Base-by-base conservation (phyloP, 1,140 invertebrate species). In the Drosophila orena region DNA sequence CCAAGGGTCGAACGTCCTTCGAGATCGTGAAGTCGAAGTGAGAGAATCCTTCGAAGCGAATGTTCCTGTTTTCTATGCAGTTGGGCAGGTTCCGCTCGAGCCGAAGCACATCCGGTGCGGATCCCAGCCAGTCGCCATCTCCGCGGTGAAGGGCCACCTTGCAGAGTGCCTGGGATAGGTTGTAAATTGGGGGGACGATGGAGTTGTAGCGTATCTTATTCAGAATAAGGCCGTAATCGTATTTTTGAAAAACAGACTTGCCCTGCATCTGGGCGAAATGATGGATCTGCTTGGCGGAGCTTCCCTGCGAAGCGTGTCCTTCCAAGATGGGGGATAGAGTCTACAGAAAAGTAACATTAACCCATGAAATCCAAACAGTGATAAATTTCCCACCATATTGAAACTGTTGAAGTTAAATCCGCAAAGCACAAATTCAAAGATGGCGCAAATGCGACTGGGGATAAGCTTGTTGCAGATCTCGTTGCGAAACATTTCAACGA, bases 21-120 rank as follows among this genome's bases (percentile, higher is more conserved):
- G 79, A 71, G 0, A 83, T 34, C 0, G 55, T 22, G 7, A 84
- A 83, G 38, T 83, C 79, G 1, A 40, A 84, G 17, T 83, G 79
- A 14, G 59, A 35, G 17, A 83, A 83, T 5, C 37, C 20, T 0
- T 35, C 0, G 5, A 17, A 11, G 1, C 7, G 0, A 10, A 81
- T 50, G 4, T 46, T 34, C 10, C 12, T 11, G 4, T 24, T 57
- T 20, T 74, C 52, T 12, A 84, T 37, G 12, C 53, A 27, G 30
- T 84, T 84, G 12, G 76, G 79, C 35, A 81, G 38, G 0, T 3
- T 2, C 0, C 0, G 2, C 42, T 40, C 17, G 15, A 81, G 43
- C 4, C 2, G 5, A 1, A 7, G 0, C 1, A 54, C 50, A 47
- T 81, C 79, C 3, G 20, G 0, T 0, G 3, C 2, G 0, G 44